phyloP scores from a whole-genome alignment of 2,113 vertebrate species.

The Laterallus jamaicensis region DNA sequence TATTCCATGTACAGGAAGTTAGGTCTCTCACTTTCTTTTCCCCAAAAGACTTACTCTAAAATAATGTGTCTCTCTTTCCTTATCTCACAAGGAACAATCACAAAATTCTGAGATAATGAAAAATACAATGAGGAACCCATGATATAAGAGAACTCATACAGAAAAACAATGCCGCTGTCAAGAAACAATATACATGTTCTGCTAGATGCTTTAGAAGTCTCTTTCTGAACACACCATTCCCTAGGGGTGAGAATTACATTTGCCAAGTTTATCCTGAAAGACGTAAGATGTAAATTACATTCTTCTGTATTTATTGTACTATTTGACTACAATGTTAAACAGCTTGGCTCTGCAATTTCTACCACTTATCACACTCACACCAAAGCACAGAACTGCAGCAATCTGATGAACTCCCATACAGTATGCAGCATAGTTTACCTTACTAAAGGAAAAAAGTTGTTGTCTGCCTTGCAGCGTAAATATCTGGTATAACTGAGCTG shows the following conservation, averaged over 20 bases:
- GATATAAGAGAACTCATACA: not conserved
- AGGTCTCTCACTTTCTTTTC: not conserved
- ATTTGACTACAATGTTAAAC: not conserved
- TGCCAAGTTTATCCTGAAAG: not conserved
- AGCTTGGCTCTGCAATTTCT: not conserved
- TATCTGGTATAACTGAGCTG: not conserved
- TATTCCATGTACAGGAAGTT: not conserved
- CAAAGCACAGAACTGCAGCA: not conserved
- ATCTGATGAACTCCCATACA: not conserved
- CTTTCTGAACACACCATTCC: not conserved
- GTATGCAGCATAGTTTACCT: not conserved
- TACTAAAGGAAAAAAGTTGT: not conserved
- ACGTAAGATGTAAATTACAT: not conserved
- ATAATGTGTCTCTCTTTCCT: not conserved
- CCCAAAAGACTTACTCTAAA: not conserved
- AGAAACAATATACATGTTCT: not conserved
- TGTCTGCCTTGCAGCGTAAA: not conserved
- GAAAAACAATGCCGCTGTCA: not conserved
- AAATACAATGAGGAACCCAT: not conserved
- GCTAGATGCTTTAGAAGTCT: not conserved
- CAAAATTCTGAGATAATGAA: not conserved
- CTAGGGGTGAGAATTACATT: not conserved
- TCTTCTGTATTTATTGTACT: not conserved
- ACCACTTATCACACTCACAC: not conserved
- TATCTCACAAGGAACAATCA: not conserved